Conservation (phyloP, 2,113 vertebrate species). For the Oryzias melastigma region DNA sequence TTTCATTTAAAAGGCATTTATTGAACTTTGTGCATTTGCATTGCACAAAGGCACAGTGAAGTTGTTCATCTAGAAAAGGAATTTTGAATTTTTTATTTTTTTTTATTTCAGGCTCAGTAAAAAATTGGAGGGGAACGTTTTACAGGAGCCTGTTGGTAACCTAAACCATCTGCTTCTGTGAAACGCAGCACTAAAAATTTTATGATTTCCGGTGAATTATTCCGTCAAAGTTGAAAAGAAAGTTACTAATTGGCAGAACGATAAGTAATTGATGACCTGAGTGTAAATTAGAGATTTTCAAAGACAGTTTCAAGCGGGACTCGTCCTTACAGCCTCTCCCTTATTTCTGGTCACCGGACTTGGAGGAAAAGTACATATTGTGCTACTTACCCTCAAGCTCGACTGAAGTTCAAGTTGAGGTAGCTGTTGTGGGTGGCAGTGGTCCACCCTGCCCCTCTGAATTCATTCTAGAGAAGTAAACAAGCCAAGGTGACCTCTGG, state of each 20-base stretch:
- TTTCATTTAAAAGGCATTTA: slow-evolving; percentile 14
- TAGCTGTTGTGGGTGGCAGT: slow-evolving; percentile 30
- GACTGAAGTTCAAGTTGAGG: slow-evolving; percentile 32
- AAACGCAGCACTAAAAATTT: slow-evolving; percentile 59
- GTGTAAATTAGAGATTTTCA: slow-evolving; percentile 59
- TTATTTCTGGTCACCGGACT: slow-evolving; percentile 16
- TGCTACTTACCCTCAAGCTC: slow-evolving; percentile 49
- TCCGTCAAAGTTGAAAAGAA: slow-evolving; percentile 52
- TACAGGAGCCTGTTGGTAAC: slow-evolving; percentile 36
- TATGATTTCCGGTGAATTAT: slow-evolving; percentile 64
- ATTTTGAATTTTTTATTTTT: not conserved
- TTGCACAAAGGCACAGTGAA: slow-evolving; percentile 3
- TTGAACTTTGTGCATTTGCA: not conserved
- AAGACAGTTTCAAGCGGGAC: slow-evolving; percentile 44
- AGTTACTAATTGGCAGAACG: slow-evolving; percentile 55
- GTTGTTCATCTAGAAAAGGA: slow-evolving; percentile 1
- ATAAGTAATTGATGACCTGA: slow-evolving; percentile 65
- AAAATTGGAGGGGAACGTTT: slow-evolving; percentile 24
- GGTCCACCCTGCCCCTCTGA: slow-evolving; percentile 43
- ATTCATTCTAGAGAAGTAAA: slow-evolving; percentile 59
- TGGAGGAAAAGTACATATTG: slow-evolving; percentile 44
- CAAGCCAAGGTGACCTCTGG: slow-evolving; percentile 74
- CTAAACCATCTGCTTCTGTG: slow-evolving; percentile 33
- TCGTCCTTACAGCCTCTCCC: slow-evolving; percentile 28
- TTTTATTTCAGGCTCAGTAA: slow-evolving; percentile 15